phyloP scores from a whole-genome alignment of 2,888 invertebrate species.

The Protula sp. region DNA sequence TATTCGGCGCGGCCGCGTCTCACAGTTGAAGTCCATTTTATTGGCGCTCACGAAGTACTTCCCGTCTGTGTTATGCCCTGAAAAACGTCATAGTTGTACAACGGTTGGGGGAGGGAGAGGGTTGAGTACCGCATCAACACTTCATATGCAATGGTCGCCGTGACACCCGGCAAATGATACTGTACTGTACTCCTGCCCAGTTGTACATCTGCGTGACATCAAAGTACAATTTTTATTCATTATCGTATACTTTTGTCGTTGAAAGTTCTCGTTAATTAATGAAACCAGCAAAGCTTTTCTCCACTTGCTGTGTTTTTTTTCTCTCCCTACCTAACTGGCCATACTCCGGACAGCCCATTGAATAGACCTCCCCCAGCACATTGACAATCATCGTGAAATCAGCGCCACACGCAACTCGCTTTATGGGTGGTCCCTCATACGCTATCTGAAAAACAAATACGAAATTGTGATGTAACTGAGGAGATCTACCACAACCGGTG shows the following conservation, averaged over 20 bases:
- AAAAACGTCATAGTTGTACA: too few species aligned
- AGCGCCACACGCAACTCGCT: constrained; percentile 83
- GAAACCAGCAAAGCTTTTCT: too few species aligned
- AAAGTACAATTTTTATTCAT: neutral
- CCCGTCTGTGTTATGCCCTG: constrained; percentile 88
- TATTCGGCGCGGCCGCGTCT: constrained; percentile 77
- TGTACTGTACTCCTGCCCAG: too few species aligned
- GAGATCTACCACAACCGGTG: too few species aligned
- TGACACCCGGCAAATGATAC: too few species aligned
- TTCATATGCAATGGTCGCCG: too few species aligned
- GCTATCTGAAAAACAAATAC: constrained; percentile 30
- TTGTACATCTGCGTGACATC: neutral
- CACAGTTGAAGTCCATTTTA: constrained; percentile 80
- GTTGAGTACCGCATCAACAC: too few species aligned
- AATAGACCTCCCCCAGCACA: constrained; percentile 79
- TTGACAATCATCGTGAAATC: constrained; percentile 90
- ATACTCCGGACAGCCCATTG: constrained; percentile 88
- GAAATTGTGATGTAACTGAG: too few species aligned
- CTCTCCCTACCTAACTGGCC: constrained; percentile 79
- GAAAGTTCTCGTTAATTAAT: too few species aligned
- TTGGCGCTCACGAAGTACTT: constrained; percentile 87
- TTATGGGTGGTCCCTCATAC: constrained; percentile 70
- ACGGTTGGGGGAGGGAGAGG: constrained; percentile 9
- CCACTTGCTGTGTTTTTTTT: too few species aligned
- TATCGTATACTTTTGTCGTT: too few species aligned